Base-by-base conservation (phyloP, 1,140 invertebrate genomes). In the Cepaea nemoralis region DNA sequence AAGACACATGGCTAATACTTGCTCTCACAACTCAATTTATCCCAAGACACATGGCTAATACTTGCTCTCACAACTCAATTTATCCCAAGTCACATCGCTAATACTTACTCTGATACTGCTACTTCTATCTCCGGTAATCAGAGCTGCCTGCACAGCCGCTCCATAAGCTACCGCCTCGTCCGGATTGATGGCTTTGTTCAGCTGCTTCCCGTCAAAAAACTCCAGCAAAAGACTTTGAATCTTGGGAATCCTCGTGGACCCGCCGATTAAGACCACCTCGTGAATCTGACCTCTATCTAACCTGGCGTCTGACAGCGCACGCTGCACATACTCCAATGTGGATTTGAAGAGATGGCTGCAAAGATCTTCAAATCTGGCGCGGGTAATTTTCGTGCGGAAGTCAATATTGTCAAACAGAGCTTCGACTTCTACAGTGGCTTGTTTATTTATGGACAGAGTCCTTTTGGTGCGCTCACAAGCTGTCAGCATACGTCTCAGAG, bases 401-500 rank as follows among this genome's bases (percentile, higher is more conserved):
- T 92, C 92, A 16, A 95, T 93, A 19, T 95, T 95, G 81, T 95
- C 94, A 82, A 94, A 93, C n/a, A 96, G 88, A n/a, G 81, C 74
- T 63, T 87, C 87, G n/a, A 89, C 94, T 92, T 95, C 95, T 82
- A 96, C 87, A 85, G 81, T 87, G 24, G 91, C 90, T 80, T 92
- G 85, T 0, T 89, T 82, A 42, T 87, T 89, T 42, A 83, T 86
- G 0, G 91, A 91, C 27, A 92, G 84, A 19, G 85, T 98, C 88
- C 97, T 93, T 93, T 99, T 99, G 75, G 97, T 97, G 80, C 97
- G 93, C 92, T 99, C 97, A 87, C 97, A 98, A 50, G 97, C 96
- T 0, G 96, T 98, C 83, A 97, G 93, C 77, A 99, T 92, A 90
- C 97, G 94, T 88, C 97, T 93, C 33, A 99, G 92, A 6, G 97